Conservation (phyloP, 2,797 vertebrate species). For the Pogoniulus pusillus region DNA sequence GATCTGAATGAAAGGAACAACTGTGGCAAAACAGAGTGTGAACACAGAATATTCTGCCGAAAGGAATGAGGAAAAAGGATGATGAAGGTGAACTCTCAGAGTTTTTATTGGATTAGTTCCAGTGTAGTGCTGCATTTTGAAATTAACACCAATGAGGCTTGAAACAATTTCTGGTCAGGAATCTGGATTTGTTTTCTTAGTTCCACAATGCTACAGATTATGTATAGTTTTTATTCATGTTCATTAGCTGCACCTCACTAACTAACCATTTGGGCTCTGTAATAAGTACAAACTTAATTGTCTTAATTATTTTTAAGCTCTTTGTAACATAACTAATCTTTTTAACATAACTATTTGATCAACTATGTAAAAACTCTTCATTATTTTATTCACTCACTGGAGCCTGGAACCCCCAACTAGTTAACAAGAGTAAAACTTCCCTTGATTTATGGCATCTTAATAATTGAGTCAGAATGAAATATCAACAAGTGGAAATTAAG, state of each 20-base stretch:
- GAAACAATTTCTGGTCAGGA: conserved; percentile 38
- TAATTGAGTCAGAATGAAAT: not conserved
- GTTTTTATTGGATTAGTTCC: conserved; percentile 67
- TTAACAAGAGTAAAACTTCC: not conserved
- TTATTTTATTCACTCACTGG: not conserved
- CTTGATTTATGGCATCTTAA: rapidly evolving
- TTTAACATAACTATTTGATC: not conserved
- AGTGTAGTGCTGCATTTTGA: conserved; percentile 39
- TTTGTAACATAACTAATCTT: not conserved
- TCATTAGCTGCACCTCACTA: not conserved
- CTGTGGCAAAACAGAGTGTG: conserved; percentile 38
- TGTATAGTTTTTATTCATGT: not conserved
- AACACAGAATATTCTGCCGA: conserved; percentile 37
- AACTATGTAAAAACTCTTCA: not conserved
- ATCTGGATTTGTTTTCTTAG: not conserved
- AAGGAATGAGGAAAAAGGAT: conserved; percentile 43
- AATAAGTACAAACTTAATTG: not conserved
- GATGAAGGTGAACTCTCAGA: conserved; percentile 64
- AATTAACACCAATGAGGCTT: conserved; percentile 14
- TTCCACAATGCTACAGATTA: not conserved
- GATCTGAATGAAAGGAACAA: not conserved
- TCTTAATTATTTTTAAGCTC: not conserved
- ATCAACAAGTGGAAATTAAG: not conserved
- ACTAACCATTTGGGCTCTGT: not conserved
- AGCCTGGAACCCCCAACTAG: not conserved